A percentile compares a stretch with the other conserved stretches of the same genome.
phyloP scores from a whole-genome alignment of 2,113 vertebrate genomes.

The Nipponia nippon region DNA sequence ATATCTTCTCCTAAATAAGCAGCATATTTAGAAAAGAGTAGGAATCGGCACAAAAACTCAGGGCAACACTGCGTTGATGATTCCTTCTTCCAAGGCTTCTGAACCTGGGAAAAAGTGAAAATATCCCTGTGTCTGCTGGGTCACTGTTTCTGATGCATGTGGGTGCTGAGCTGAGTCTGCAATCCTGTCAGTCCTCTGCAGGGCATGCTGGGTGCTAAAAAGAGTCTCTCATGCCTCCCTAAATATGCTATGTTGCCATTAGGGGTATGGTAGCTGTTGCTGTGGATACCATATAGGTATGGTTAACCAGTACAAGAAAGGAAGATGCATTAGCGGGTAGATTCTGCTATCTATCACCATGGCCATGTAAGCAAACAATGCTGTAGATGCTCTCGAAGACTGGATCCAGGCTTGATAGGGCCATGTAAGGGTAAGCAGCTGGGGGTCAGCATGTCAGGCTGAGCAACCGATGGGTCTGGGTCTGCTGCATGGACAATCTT shows the following conservation, averaged over 20 bases:
- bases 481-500: neutral
- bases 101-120: neutral
- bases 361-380: neutral
- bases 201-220: neutral
- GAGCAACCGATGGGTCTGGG: neutral
- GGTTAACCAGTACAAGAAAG: neutral
- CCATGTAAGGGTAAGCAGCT: neutral
- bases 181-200: neutral
- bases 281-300: neutral
- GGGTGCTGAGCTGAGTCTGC: neutral
- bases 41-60: neutral
- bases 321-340: too few species aligned
- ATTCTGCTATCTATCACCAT: neutral
- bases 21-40: neutral
- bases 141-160: neutral
- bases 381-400: neutral
- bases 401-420: neutral
- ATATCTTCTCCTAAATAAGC: neutral
- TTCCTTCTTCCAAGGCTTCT: neutral
- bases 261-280: rapidly evolving
- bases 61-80: too few species aligned
- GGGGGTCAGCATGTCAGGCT: neutral
- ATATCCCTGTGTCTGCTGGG: neutral
- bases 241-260: neutral
- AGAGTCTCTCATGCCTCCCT: neutral